These are phyloP conservation scores for Drymonia ruficornis DNA, from an alignment of 2,888 invertebrate species.

Conservation along the genomic window DNA sequence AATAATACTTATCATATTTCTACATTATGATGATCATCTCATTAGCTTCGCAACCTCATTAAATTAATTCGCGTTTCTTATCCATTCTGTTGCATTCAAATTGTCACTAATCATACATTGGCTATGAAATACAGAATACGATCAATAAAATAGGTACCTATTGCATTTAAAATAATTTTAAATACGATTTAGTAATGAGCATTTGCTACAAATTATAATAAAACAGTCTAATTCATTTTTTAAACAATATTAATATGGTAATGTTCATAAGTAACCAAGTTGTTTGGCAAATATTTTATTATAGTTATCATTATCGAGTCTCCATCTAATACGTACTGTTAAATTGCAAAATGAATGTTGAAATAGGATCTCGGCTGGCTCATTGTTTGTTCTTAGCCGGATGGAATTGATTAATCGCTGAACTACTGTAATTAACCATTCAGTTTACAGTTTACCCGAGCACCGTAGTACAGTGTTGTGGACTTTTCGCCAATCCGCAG, in stretches of 20 bases:
- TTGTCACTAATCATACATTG: neutral
- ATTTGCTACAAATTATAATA: too few relatives aligned
- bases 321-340: constrained; percentile 30
- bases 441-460: constrained; percentile 41
- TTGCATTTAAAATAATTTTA: too few relatives aligned
- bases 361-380: constrained; percentile 48
- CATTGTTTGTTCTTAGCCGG: constrained; percentile 57
- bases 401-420: constrained; percentile 59
- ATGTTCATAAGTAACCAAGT: constrained; percentile 22
- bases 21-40: neutral
- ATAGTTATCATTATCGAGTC: constrained; percentile 28
- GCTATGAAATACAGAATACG: neutral
- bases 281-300: constrained; percentile 25
- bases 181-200: too few relatives aligned
- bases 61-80: neutral
- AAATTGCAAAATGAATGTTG: constrained; percentile 57
- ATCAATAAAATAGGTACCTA: too few relatives aligned
- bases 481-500: constrained; percentile 30
- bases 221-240: too few relatives aligned
- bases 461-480: constrained; percentile 35
- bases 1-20: too few relatives aligned
- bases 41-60: neutral
- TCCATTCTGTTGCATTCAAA: neutral
- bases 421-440: constrained; percentile 49
- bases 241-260: constrained; percentile 30